A percentile compares a stretch with the other conserved stretches of the same genome.
Evolutionary conservation across 2,888 invertebrate genomes (phyloP).

Genomic region (Stegophylla sp.): DNA sequence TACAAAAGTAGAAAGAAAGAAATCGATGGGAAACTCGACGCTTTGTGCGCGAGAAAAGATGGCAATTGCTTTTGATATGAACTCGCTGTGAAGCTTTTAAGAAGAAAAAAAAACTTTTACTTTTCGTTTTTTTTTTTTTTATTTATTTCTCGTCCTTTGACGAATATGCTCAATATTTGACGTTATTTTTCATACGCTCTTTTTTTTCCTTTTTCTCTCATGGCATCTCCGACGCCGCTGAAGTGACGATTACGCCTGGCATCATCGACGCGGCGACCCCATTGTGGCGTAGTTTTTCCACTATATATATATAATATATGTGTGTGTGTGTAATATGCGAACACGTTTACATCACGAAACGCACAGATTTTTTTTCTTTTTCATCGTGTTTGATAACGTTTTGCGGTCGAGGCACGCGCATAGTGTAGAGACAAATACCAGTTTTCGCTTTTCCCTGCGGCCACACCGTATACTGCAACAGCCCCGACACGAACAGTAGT

Average conservation of each 20-base stretch:
- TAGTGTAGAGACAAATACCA: constrained; percentile 20
- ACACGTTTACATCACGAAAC: too few relatives aligned
- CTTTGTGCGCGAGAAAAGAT: constrained; percentile 51
- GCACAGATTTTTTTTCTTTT: background rate
- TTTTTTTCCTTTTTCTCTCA: too few relatives aligned
- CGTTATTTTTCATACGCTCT: constrained; percentile 50
- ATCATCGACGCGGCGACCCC: background rate
- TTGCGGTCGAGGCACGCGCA: background rate
- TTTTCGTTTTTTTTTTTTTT: background rate
- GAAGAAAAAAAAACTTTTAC: constrained; percentile 34
- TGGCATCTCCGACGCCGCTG: background rate
- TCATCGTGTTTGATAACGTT: constrained; percentile 23
- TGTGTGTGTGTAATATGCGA: too few relatives aligned
- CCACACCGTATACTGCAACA: background rate
- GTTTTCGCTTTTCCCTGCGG: background rate
- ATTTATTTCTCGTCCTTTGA: constrained; percentile 19
- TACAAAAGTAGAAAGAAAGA: constrained; percentile 37
- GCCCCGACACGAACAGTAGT: background rate
- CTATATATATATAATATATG: background rate
- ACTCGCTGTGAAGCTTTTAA: constrained; percentile 56
- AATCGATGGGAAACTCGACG: constrained; percentile 48
- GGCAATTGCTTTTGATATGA: constrained; percentile 58
- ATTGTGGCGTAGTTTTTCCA: background rate
- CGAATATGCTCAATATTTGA: constrained; percentile 55
- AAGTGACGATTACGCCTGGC: constrained; percentile 4